Evolutionary conservation across 2,113 vertebrate genomes (phyloP).

Genomic region (Galemys pyrenaicus): DNA sequence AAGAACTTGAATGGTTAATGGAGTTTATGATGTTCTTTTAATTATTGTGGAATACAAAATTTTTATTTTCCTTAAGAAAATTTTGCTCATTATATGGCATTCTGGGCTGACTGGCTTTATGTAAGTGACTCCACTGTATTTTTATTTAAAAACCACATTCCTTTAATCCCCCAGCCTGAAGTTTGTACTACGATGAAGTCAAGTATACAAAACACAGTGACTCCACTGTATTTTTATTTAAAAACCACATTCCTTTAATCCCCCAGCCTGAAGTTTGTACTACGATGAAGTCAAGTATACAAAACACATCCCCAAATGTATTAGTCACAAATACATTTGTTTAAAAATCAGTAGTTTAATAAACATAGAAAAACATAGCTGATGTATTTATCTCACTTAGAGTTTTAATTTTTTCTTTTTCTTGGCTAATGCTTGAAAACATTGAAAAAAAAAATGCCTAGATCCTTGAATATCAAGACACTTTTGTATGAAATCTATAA

Average conservation of each 20-base stretch:
- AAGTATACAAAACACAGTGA: constrained; percentile 17
- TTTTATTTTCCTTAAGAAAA: neutral
- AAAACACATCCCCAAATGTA: neutral
- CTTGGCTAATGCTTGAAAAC: neutral
- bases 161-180: neutral
- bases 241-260: neutral
- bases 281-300: constrained; percentile 33
- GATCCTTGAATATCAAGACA: constrained; percentile 26
- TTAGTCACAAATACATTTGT: too few relatives aligned
- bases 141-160: constrained; percentile 27
- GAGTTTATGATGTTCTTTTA: neutral
- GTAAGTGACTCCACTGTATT: neutral
- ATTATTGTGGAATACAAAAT: constrained; percentile 43
- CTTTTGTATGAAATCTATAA: constrained; percentile 32
- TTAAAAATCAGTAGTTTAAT: constrained; percentile 42
- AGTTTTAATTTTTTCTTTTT: constrained; percentile 35
- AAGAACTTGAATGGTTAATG: neutral
- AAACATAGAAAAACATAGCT: constrained; percentile 32
- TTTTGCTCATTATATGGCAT: neutral
- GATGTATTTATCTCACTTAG: neutral
- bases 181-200: constrained; percentile 26
- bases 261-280: neutral
- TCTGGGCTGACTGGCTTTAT: neutral
- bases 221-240: constrained; percentile 12
- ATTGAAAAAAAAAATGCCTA: neutral